Conservation (phyloP, 2,797 vertebrate genomes). For the Enteromius unitaeniatus region DNA sequence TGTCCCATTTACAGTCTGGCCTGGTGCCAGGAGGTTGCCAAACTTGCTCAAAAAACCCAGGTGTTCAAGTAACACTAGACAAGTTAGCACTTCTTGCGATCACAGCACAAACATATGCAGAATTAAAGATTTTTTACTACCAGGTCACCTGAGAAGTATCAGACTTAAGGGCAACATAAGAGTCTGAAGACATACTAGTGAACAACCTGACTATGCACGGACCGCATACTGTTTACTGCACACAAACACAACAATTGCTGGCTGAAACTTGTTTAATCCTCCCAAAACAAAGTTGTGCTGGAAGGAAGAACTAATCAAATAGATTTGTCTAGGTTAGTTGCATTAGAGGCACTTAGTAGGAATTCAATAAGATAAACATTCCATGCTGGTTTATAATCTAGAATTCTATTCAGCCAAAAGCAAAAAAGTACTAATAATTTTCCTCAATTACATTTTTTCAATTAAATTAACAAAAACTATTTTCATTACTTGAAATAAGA, state of each 20-base stretch:
- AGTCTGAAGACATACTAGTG: not conserved
- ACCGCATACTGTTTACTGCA: not conserved
- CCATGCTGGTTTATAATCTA: not conserved
- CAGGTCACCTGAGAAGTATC: not conserved
- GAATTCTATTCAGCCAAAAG: not conserved
- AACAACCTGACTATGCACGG: not conserved
- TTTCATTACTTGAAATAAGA: not conserved
- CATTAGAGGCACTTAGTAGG: not conserved
- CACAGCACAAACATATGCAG: not conserved
- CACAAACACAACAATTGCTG: not conserved
- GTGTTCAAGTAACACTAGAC: slow-evolving; percentile 1
- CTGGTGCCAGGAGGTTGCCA: not conserved
- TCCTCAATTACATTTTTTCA: no score
- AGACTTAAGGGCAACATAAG: not conserved
- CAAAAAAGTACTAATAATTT: not conserved
- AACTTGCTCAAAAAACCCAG: slow-evolving; percentile 10
- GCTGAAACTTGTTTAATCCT: not conserved
- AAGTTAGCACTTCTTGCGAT: not conserved
- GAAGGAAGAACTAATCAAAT: not conserved
- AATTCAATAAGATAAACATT: not conserved
- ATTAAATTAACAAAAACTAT: not conserved
- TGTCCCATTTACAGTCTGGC: slow-evolving; percentile 7
- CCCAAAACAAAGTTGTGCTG: not conserved
- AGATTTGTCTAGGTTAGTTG: not conserved
- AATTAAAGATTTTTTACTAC: not conserved